Evolutionary conservation across 1,140 invertebrate species (phyloP).

Genomic region (Holcopasites calliopsidis): DNA sequence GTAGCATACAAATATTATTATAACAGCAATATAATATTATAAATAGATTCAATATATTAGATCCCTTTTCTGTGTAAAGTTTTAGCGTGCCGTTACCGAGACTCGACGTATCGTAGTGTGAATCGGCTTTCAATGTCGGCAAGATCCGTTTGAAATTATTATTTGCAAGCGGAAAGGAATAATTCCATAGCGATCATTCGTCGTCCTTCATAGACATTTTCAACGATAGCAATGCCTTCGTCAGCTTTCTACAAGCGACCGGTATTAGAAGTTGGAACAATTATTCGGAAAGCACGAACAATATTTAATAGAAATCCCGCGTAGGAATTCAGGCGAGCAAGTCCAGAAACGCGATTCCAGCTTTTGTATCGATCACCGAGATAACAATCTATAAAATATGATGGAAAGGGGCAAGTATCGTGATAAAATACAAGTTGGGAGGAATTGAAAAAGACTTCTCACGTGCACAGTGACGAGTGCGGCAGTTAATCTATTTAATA

Average conservation of each 20-base stretch:
- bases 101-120: constrained; percentile 31
- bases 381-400: neutral
- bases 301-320: neutral
- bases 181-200: neutral
- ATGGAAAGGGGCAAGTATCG: neutral
- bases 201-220: constrained; percentile 51
- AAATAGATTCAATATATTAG: constrained; percentile 40
- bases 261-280: constrained; percentile 32
- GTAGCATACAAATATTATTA: constrained; percentile 46
- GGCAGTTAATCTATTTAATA: neutral
- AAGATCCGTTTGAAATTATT: neutral
- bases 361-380: neutral
- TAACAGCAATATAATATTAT: constrained; percentile 45
- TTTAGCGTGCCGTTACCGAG: constrained; percentile 29
- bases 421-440: neutral
- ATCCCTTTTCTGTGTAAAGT: constrained; percentile 25
- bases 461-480: neutral
- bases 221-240: constrained; percentile 49
- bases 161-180: neutral
- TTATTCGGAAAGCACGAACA: constrained; percentile 7
- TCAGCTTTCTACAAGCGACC: constrained; percentile 52
- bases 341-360: neutral
- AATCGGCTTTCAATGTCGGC: constrained; percentile 21
- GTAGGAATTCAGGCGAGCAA: too few relatives aligned
- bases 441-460: neutral